Percentiles rank a stretch among this genome's conserved stretches.
phyloP scores from a whole-genome alignment of 2,888 invertebrate genomes.

The Cosmopolites sordidus region DNA sequence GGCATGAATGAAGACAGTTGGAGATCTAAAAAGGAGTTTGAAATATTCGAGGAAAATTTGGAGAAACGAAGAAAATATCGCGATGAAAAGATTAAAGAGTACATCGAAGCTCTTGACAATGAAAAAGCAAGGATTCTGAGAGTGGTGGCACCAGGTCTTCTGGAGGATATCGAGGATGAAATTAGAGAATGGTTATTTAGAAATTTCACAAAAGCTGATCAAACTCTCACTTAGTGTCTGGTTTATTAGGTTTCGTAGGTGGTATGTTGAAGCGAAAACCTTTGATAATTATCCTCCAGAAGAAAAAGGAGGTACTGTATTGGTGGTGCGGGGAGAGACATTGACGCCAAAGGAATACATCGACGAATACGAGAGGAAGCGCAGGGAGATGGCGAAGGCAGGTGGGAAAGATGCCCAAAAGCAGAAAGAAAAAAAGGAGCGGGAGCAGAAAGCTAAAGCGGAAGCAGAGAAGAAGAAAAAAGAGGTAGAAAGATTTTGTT shows the following conservation, averaged over 20 bases:
- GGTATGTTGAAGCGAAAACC: slow-evolving; percentile 55
- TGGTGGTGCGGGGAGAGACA: slow-evolving; percentile 57
- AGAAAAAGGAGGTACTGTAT: slow-evolving; percentile 63
- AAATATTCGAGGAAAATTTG: slow-evolving; percentile 50
- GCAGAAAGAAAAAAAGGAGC: slow-evolving; percentile 34
- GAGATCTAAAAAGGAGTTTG: slow-evolving; percentile 49
- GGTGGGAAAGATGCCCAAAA: slow-evolving; percentile 35
- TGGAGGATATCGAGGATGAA: slow-evolving; percentile 73
- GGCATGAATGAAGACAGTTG: slow-evolving; percentile 57
- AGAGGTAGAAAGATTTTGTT: slow-evolving; percentile 1
- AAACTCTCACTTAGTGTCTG: too few relatives aligned
- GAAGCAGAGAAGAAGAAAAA: slow-evolving; percentile 48
- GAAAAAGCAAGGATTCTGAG: slow-evolving; percentile 53
- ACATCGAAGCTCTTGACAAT: slow-evolving; percentile 48
- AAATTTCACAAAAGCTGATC: too few relatives aligned
- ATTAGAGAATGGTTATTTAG: slow-evolving; percentile 75
- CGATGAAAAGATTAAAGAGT: slow-evolving; percentile 49
- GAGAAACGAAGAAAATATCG: slow-evolving; percentile 50
- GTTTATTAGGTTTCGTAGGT: slow-evolving; percentile 53
- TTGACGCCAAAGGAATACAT: slow-evolving; percentile 58
- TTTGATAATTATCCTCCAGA: slow-evolving; percentile 73
- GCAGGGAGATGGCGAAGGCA: slow-evolving; percentile 39
- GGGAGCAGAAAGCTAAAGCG: slow-evolving; percentile 35
- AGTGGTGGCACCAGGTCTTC: slow-evolving; percentile 56
- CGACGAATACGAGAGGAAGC: slow-evolving; percentile 41